Base-by-base conservation (phyloP, 1,140 invertebrate species). In the Tetramorium alpestre region DNA sequence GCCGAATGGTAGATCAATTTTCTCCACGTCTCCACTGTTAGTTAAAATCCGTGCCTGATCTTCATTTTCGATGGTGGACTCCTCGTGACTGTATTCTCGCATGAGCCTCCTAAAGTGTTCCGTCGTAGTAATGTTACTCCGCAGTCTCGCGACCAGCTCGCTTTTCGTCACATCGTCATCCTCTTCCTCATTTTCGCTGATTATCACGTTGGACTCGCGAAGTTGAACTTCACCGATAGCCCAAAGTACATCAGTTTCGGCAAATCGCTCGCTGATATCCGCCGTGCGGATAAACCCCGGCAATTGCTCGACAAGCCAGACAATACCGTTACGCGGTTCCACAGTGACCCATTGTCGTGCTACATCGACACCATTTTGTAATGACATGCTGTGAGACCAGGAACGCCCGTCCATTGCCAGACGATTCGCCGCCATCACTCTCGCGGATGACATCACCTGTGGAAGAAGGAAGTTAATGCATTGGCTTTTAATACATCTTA, bases 271-370 rank as follows among this genome's bases (percentile, higher is more conserved):
- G 0, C 98, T 98, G 44, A 97, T 95, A 94, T 99, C 98, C 41
- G 96, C 95, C 5, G 96, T 95, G 49, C 96, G 95, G 16, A 96
- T 96, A 5, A 96, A 95, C 28, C 96, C 97, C 51, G 98, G 98
- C 38, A 98, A 95, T 94, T 99, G 98, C 94, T 99, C 98, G 3
- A 98, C 94, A 49, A 99, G 96, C 96, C 97, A 97, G 0, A 99
- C 72, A 0, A 88, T 70, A 1, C 67, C 93, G 81, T 86, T 92
- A 94, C 91, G 94, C 96, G 96, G 96, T 96, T 99, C 97, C 0
- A 98, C 95, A 10, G 98, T 95, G 86, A 98, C 96, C 98, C 98
- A 99, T 93, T 99, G 98, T 89, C 98, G 98, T 0, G 62, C 98
- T 77, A 98, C 98, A 44, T 98, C 98, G 8, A 97, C 98, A 84